Evolutionary conservation across 37 sponge, comb jelly and placozoan genomes (phyloP).

Genomic region (Petrosia ficiformis): DNA sequence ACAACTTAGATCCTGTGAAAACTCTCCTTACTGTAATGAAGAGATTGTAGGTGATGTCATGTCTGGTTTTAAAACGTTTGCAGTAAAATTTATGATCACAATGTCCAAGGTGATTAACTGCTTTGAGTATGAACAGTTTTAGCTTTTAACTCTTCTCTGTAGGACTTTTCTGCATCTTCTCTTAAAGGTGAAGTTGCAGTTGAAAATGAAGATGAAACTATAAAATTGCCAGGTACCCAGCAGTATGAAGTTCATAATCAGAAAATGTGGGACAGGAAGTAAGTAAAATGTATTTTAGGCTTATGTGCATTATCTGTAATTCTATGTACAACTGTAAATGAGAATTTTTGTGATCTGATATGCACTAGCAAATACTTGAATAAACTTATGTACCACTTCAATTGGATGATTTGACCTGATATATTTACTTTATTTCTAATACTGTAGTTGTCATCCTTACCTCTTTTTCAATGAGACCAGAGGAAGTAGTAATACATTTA

Average conservation of each 20-base stretch:
- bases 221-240: neutral
- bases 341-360: too few species aligned
- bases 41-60: constrained; percentile 22
- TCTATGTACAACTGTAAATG: too few species aligned
- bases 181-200: constrained; percentile 24
- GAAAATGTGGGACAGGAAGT: constrained; percentile 39
- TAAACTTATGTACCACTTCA: too few species aligned
- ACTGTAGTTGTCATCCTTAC: constrained; percentile 80
- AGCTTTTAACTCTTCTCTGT: too few species aligned
- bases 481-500: constrained; percentile 66
- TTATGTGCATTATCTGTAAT: too few species aligned
- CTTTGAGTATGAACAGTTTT: too few species aligned
- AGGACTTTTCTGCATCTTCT: constrained; percentile 47
- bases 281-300: too few species aligned
- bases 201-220: neutral
- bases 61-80: constrained; percentile 74
- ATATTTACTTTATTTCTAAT: too few species aligned
- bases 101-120: constrained; percentile 61
- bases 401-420: too few species aligned
- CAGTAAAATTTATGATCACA: constrained; percentile 80
- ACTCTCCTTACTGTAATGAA: constrained; percentile 50
- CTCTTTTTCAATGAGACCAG: constrained; percentile 86
- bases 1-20: constrained; percentile 65
- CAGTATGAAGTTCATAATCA: constrained; percentile 19
- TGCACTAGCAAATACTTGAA: too few species aligned